phyloP scores from a whole-genome alignment of 35 echinoderm and acorn worm genomes.

The Patiria miniata region DNA sequence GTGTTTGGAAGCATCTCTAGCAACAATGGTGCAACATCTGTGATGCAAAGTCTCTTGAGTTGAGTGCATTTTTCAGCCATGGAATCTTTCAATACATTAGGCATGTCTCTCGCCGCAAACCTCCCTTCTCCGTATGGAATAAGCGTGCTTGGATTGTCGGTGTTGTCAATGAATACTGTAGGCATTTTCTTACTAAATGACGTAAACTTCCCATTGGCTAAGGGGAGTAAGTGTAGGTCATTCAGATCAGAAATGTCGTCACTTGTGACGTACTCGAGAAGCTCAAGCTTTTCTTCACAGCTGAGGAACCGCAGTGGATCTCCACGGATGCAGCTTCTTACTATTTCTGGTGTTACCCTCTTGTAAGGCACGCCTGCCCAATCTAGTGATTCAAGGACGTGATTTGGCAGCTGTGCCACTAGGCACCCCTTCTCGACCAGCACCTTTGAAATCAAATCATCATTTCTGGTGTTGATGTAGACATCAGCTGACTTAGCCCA shows the following conservation, averaged over 20 bases:
- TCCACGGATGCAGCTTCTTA: slow-evolving; percentile 20
- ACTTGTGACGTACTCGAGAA: slow-evolving; percentile 50
- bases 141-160: not conserved
- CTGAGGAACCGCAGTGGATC: slow-evolving; percentile 21
- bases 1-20: not conserved
- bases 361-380: not conserved
- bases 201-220: slow-evolving; percentile 48
- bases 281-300: slow-evolving; percentile 33
- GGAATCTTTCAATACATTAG: not conserved
- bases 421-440: not conserved
- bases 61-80: not conserved
- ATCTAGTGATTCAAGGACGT: slow-evolving; percentile 31
- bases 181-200: not conserved
- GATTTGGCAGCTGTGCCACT: not conserved
- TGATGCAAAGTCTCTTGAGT: not conserved
- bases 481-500: slow-evolving; percentile 47
- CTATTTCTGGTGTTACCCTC: slow-evolving; percentile 37
- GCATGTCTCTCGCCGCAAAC: not conserved
- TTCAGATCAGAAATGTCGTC: slow-evolving; percentile 10
- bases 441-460: slow-evolving; percentile 24
- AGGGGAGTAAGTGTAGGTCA: slow-evolving; percentile 45
- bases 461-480: slow-evolving; percentile 30
- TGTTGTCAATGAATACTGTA: slow-evolving; percentile 13
- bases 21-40: slow-evolving; percentile 1
- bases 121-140: not conserved